Evolutionary conservation across 1,140 invertebrate genomes (phyloP).

Genomic region (Augochlora pura): DNA sequence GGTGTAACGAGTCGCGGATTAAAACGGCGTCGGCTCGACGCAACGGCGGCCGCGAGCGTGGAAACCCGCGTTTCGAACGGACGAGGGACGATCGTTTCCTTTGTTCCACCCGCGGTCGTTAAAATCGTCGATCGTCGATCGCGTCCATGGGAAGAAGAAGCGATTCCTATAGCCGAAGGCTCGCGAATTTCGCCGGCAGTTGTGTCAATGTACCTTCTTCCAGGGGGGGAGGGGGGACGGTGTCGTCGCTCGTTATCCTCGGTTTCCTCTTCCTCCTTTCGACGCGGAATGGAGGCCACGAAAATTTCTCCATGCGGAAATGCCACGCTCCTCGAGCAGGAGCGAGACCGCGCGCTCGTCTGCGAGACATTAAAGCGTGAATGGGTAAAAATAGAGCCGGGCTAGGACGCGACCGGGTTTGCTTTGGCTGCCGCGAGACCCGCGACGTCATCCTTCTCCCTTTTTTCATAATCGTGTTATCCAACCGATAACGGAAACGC

Average conservation of each 20-base stretch:
- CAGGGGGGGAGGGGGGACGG: neutral
- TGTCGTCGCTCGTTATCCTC: slow-evolving; percentile 52
- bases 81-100: too few relatives aligned
- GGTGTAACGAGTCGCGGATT: slow-evolving; percentile 31
- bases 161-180: too few relatives aligned
- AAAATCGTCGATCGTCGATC: too few relatives aligned
- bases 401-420: slow-evolving; percentile 23
- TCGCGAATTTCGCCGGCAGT: neutral
- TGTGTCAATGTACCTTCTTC: too few relatives aligned
- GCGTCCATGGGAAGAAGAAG: too few relatives aligned
- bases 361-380: slow-evolving; percentile 39
- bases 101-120: too few relatives aligned
- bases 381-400: slow-evolving; percentile 50
- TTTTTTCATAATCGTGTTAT: slow-evolving; percentile 6
- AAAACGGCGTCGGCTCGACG: slow-evolving; percentile 2
- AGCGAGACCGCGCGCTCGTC: slow-evolving; percentile 8
- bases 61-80: too few relatives aligned
- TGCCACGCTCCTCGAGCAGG: slow-evolving; percentile 45
- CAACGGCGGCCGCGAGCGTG: too few relatives aligned
- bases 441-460: neutral
- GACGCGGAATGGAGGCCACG: slow-evolving; percentile 44
- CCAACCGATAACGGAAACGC: neutral
- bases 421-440: neutral
- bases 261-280: slow-evolving; percentile 57
- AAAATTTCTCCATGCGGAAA: slow-evolving; percentile 59